Conservation (phyloP, 2,888 invertebrate species). For the Synergus umbraculus region DNA sequence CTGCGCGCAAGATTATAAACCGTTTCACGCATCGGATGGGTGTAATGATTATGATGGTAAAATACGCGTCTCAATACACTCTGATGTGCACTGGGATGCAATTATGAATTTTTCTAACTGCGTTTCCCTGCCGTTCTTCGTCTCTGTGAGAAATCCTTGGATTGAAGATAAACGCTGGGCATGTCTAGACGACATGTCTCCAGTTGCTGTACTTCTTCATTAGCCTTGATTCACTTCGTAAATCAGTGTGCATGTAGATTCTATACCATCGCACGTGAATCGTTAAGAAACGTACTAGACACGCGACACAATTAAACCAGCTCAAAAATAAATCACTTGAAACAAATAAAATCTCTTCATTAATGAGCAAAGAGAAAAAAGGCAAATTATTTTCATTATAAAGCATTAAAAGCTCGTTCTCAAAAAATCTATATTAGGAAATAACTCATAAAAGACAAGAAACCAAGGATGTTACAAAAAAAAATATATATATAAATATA, state of each 20-base stretch:
- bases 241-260: conserved; percentile 27
- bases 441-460: neutral
- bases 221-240: conserved; percentile 53
- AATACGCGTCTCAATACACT: conserved; percentile 44
- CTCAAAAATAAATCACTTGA: neutral
- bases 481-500: no score
- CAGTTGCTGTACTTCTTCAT: conserved; percentile 46
- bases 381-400: neutral
- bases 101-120: conserved; percentile 52
- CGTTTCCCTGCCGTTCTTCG: conserved; percentile 28
- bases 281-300: conserved; percentile 20
- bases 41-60: conserved; percentile 40
- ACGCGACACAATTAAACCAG: conserved; percentile 27
- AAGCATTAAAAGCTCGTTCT: neutral
- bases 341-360: neutral
- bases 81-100: conserved; percentile 51
- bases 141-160: conserved; percentile 53
- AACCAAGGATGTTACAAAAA: no score
- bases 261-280: conserved; percentile 23
- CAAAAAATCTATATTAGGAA: neutral
- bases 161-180: conserved; percentile 51
- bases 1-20: conserved; percentile 25
- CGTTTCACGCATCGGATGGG: conserved; percentile 29
- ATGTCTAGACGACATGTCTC: conserved; percentile 52
- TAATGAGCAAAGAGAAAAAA: neutral